Evolutionary conservation across 1,140 invertebrate genomes (phyloP), one percentile per base, ranked within the genome.

Genomic region (Zaprionus gabonicus): DNA sequence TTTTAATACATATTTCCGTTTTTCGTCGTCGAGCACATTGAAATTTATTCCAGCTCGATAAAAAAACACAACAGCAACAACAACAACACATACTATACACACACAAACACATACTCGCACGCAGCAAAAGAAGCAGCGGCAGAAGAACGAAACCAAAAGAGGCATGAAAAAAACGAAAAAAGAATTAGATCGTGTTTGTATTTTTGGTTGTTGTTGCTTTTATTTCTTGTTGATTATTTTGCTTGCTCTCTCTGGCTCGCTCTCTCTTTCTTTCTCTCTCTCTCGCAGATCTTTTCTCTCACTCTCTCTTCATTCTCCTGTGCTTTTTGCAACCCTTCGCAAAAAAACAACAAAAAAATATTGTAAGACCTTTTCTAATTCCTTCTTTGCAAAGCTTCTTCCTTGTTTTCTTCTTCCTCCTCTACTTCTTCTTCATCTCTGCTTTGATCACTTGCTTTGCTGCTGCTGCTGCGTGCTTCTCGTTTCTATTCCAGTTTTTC

Each of bases 1-100:
- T 78, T 78, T 78, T 70, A 75, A 78, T 74, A 46, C 41, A 46
- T 46, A 75, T 74, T 78, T 78, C 65, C 71, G 71, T 66, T 69
- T 67, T 62, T 46, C 74, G 69, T 70, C 56, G 68, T 71, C 44
- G 69, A 49, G 68, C 68, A 57, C 73, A 60, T 74, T 65, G 49
- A 70, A 75, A 75, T 75, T 66, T 76, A 78, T 78, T 70, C 55
- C 71, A 77, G 70, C 66, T 59, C 76, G 71, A 75, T 78, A 73
- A 74, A 77, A 77, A 77, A 74, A 25, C 13, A 10, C 20, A 51
- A 4, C 46, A 51, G 5, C 20, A 51, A 51, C 46, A 49, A 23
- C 44, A 46, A 73, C 44, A 67, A 2, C 28, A 23, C 23, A 23
- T 23, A 28, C 20, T 0, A 20, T n/a, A n/a, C n/a, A 20, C 20